Evolutionary conservation across 2,797 vertebrate genomes (phyloP).

Genomic region (Acanthopagrus latus): DNA sequence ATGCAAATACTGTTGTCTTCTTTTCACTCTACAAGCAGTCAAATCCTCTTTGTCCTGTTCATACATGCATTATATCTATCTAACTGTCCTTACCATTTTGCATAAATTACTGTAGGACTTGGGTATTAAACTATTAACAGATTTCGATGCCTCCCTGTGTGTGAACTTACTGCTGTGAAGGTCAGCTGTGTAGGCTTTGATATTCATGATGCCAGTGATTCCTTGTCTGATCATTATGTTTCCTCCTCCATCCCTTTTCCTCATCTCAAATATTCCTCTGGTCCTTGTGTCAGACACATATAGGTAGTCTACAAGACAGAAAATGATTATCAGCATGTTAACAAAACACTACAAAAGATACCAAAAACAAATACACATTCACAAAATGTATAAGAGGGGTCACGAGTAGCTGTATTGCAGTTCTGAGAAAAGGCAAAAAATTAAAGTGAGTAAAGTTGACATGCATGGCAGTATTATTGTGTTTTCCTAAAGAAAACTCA

Average conservation of each 20-base stretch:
- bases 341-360: background rate
- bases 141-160: background rate
- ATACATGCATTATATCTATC: background rate
- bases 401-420: background rate
- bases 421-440: background rate
- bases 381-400: background rate
- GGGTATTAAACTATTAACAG: background rate
- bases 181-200: constrained; percentile 82
- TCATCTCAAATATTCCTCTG: constrained; percentile 76
- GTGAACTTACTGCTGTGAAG: constrained; percentile 78
- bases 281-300: constrained; percentile 82
- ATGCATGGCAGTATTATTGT: background rate
- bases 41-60: background rate
- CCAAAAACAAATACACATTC: background rate
- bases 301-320: constrained; percentile 74
- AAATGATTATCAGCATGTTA: background rate
- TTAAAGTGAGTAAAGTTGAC: background rate
- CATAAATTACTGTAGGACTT: background rate
- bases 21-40: background rate
- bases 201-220: constrained; percentile 73
- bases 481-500: background rate
- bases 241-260: constrained; percentile 83
- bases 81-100: background rate
- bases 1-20: background rate
- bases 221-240: constrained; percentile 80